Evolutionary conservation across 2,797 vertebrate genomes (phyloP), one percentile per base, ranked within the genome.

Genomic region (Microctenopoma stevenorrisi): DNA sequence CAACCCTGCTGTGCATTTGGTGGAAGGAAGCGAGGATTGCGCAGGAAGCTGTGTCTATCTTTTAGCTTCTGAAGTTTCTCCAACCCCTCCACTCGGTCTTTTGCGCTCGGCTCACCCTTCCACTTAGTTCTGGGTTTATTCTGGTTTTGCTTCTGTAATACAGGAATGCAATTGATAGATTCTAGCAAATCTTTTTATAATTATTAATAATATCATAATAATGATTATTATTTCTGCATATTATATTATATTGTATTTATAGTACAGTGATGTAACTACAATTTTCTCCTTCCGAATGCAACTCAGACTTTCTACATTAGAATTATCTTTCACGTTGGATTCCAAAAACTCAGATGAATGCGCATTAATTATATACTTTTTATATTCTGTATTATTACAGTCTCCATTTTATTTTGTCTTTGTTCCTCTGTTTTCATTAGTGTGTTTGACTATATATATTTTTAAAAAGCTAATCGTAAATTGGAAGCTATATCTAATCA

Each of bases 11-110:
- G 78, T 12, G 91, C 68, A 57, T 93, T 92, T 1, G 90, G 94
- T 10, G 95, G 93, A 68, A 96, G 94, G 83, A 96, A 98, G 1
- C 95, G 94, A 9, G 97, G 97, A 64, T 97, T 98, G 73, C 88
- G 94, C n/a, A 97, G 91, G 76, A 94, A 96, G 63, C 68, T 88
- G 9, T 94, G 92, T 8, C 58, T 83, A 37, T 85, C 86, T 71
- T 94, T 92, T 42, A 96, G 74, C 47, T 67, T 94, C 58, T 88
- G 76, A 2, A 96, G 84, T 33, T 85, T 84, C 3, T 68, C 66
- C 13, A 14, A 14, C 1, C 88, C 92, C n/a, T 81, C 81, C 0
- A 68, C 73, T 35, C 53, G 81, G 51, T 94, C 91, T 7, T 82
- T 72, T 51, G 83, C 68, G 1, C 72, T 73, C 11, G 82, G 84